Evolutionary conservation across 2,797 vertebrate species (phyloP), one percentile per base, ranked within the genome.

Genomic region (Artibeus jamaicensis): DNA sequence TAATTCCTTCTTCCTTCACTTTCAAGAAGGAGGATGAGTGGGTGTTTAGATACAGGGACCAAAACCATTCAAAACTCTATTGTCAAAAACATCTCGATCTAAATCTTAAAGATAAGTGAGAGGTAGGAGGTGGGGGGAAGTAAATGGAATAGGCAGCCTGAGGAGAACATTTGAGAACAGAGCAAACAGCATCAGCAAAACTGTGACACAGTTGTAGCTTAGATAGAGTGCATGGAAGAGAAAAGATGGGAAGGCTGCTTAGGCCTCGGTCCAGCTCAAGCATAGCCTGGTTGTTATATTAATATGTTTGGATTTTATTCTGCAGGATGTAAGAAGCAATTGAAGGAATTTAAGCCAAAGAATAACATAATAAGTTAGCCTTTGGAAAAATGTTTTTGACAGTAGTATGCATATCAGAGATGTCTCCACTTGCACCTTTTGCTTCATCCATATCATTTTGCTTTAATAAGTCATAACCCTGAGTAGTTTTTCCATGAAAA

Each of bases 1-100:
- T 48, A 83, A 91, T 67, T 89, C 32, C 26, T 85, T 92, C n/a
- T 62, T 94, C 46, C n/a, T 29, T 93, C 11, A 70, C 14, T 96
- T 97, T 92, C 77, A 95, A 79, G 57, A 37, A 94, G 78, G 85
- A 95, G 82, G 85, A 76, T 57, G 29, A 87, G 90, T 96, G 71
- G 94, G 81, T 96, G 81, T 93, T 93, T 92, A 44, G 42, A 93
- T 86, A 96, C 70, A 84, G 53, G 37, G 48, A 93, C 29, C n/a
- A 79, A 96, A 95, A 93, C 37, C 68, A 90, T 68, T 82, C 62
- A 62, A 90, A 93, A 95, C 50, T 86, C 59, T 81, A 92, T 86
- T 93, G 92, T 95, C 77, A 91, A 89, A 96, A 95, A 87, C 93
- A 97, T 78, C 74, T 96, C 96, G 90, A 91, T 85, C 78, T 93